phyloP scores from a whole-genome alignment of 2,113 vertebrate species.

The Promerops cafer region DNA sequence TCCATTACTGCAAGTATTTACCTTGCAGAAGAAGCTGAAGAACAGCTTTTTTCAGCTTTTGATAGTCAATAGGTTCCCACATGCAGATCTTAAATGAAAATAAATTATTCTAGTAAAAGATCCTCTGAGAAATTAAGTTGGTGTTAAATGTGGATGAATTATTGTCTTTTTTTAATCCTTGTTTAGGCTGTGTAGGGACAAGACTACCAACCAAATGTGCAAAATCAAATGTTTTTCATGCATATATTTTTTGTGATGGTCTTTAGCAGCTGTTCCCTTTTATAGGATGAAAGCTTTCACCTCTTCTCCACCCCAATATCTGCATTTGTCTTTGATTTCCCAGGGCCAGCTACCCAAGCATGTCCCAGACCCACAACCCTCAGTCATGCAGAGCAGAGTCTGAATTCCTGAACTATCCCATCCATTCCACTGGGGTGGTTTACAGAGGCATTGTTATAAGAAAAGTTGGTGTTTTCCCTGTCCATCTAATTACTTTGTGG shows the following conservation, averaged over 20 bases:
- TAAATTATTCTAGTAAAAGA: not conserved
- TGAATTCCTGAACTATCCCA: not conserved
- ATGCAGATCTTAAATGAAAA: not conserved
- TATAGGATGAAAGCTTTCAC: not conserved
- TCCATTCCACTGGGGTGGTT: not conserved
- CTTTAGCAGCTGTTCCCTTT: not conserved
- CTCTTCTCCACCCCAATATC: not conserved
- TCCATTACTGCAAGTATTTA: not conserved
- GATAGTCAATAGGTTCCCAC: not conserved
- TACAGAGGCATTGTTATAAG: not conserved
- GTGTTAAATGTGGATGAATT: not conserved
- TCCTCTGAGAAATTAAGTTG: not conserved
- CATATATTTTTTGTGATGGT: not conserved
- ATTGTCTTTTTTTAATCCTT: no score
- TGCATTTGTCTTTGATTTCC: not conserved
- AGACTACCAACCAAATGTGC: not conserved
- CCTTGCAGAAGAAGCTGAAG: not conserved
- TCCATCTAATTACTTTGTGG: not conserved
- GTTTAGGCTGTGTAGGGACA: accelerated
- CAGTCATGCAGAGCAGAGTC: not conserved
- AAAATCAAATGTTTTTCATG: not conserved
- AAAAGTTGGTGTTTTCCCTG: not conserved
- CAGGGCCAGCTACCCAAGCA: not conserved
- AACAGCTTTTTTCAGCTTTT: not conserved
- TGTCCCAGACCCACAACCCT: not conserved